phyloP scores from a whole-genome alignment of 2,888 invertebrate genomes.

The Tinea semifulvella region DNA sequence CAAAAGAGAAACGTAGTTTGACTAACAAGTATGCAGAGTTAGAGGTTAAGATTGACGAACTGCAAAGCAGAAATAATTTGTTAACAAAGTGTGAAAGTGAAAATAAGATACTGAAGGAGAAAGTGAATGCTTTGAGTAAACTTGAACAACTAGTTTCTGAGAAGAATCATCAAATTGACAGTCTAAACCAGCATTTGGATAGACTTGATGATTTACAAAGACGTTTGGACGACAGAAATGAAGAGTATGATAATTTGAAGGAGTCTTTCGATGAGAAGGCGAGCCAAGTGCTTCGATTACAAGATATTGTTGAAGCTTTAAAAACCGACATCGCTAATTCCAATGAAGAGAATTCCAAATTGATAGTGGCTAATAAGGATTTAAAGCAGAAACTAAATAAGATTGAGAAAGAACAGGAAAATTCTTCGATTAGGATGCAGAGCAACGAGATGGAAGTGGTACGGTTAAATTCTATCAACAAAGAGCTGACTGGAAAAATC shows the following conservation, averaged over 20 bases:
- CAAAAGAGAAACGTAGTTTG: conserved; percentile 65
- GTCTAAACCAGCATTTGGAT: conserved; percentile 56
- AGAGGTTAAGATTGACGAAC: conserved; percentile 57
- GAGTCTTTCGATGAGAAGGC: conserved; percentile 55
- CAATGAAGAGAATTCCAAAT: conserved; percentile 48
- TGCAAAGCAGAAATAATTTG: conserved; percentile 46
- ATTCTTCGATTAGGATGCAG: conserved; percentile 44
- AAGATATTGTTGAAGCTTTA: conserved; percentile 41
- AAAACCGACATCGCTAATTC: conserved; percentile 44
- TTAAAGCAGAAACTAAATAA: conserved; percentile 45
- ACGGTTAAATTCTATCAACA: conserved; percentile 43
- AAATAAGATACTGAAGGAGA: conserved; percentile 56
- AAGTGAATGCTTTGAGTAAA: conserved; percentile 51
- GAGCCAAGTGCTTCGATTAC: conserved; percentile 47
- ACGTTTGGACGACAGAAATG: conserved; percentile 55
- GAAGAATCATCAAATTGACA: conserved; percentile 63
- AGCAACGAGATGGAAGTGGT: conserved; percentile 47
- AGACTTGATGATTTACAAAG: conserved; percentile 58
- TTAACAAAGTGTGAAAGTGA: conserved; percentile 47
- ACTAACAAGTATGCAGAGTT: conserved; percentile 55
- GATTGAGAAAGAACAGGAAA: conserved; percentile 56
- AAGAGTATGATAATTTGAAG: conserved; percentile 53
- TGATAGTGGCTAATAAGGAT: conserved; percentile 41
- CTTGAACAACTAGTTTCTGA: conserved; percentile 64
- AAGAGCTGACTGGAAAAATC: conserved; percentile 44